Conservation (phyloP, 2,797 vertebrate genomes). For the Hafferia zeledoni region DNA sequence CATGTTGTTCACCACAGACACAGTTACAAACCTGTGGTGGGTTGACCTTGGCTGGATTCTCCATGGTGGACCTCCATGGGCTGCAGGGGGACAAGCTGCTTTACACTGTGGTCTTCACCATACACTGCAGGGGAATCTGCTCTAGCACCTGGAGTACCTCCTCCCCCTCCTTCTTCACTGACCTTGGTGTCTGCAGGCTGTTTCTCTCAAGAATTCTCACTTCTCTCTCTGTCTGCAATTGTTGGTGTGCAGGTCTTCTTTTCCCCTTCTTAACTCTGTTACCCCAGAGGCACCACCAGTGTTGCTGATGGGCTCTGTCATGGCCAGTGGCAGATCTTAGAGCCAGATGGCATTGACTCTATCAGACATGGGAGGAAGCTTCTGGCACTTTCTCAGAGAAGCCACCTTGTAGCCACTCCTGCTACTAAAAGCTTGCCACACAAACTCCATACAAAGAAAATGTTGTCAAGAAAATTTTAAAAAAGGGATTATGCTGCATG, state of each 20-base stretch:
- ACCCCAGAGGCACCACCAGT: no score
- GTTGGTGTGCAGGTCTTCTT: not conserved
- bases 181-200: not conserved
- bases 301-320: rapidly evolving
- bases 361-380: not conserved
- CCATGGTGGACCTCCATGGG: not conserved
- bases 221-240: not conserved
- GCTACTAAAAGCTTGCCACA: not conserved
- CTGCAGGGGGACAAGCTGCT: no score
- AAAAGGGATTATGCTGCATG: rapidly evolving
- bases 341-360: not conserved
- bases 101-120: not conserved
- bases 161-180: not conserved
- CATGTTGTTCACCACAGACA: rapidly evolving
- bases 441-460: not conserved
- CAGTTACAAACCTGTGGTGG: not conserved
- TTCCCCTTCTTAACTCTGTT: not conserved
- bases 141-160: not conserved
- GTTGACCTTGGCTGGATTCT: not conserved
- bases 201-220: not conserved
- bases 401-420: not conserved
- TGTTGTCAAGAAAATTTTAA: not conserved
- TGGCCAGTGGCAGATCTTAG: not conserved
- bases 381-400: not conserved
- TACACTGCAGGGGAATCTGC: not conserved